phyloP scores from a whole-genome alignment of 1,140 invertebrate species.

The Bombus waltoni region DNA sequence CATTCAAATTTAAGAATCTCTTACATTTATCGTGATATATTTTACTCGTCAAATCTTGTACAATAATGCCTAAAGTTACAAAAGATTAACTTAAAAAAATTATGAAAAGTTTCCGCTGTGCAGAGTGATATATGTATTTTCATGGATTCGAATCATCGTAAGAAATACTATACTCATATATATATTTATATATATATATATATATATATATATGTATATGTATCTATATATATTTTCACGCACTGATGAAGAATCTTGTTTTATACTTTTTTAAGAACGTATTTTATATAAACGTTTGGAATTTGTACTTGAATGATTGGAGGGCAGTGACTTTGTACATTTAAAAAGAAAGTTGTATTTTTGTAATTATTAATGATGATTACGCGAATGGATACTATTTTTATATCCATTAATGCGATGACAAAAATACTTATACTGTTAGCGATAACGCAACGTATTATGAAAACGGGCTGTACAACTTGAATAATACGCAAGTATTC shows the following conservation, averaged over 20 bases:
- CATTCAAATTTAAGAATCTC: neutral
- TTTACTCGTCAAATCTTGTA: neutral
- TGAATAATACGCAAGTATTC: slow-evolving; percentile 40
- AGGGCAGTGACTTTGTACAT: slow-evolving; percentile 61
- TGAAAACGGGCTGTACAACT: neutral
- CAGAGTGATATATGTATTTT: slow-evolving; percentile 39
- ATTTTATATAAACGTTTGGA: slow-evolving; percentile 66
- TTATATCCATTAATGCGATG: slow-evolving; percentile 28
- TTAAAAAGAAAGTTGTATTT: slow-evolving; percentile 59
- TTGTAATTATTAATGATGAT: slow-evolving; percentile 50
- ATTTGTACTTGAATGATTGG: slow-evolving; percentile 58
- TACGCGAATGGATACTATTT: slow-evolving; percentile 29
- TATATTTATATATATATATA: slow-evolving; percentile 45
- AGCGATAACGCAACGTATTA: neutral
- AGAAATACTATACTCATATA: slow-evolving; percentile 44
- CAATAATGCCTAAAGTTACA: slow-evolving; percentile 11
- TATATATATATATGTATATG: slow-evolving; percentile 42
- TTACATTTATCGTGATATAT: neutral
- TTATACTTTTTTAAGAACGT: slow-evolving; percentile 76
- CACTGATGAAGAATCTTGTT: slow-evolving; percentile 65
- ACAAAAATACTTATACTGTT: neutral
- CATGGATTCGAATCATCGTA: slow-evolving; percentile 52
- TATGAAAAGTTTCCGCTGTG: slow-evolving; percentile 41
- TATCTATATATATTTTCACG: slow-evolving; percentile 67
- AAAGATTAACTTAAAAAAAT: neutral